Conservation (phyloP, 2,113 vertebrate genomes). For the Tachycineta bicolor region DNA sequence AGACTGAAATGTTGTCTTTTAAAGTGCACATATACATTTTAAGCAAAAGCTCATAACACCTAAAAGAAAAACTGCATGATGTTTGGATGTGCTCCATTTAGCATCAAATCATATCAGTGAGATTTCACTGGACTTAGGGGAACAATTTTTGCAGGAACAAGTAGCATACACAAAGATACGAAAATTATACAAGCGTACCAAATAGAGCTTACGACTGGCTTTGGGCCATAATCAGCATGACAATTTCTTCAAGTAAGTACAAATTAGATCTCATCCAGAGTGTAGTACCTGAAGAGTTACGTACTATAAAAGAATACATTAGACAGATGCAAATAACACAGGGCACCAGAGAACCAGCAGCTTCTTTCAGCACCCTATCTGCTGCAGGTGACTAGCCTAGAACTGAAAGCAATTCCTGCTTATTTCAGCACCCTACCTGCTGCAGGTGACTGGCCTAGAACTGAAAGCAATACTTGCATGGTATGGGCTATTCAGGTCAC, state of each 20-base stretch:
- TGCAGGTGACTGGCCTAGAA: not conserved
- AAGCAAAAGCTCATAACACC: not conserved
- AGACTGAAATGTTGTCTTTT: not conserved
- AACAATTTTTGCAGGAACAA: slow-evolving; percentile 9
- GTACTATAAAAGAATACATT: not conserved
- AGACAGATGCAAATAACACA: not conserved
- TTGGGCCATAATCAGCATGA: not conserved
- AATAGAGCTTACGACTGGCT: not conserved
- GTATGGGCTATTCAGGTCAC: not conserved
- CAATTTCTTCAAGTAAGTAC: not conserved
- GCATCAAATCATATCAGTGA: not conserved
- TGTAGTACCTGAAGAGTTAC: not conserved
- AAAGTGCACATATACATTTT: not conserved
- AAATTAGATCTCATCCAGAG: not conserved
- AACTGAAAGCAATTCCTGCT: not conserved
- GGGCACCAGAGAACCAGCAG: not conserved
- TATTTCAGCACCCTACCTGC: not conserved
- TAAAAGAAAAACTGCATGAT: not conserved
- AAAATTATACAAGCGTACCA: not conserved
- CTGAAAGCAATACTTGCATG: not conserved
- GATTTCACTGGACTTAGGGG: slow-evolving; percentile 21
- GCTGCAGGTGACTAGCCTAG: not conserved
- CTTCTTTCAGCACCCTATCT: not conserved
- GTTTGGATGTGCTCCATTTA: slow-evolving; percentile 42
- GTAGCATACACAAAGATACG: not conserved